phyloP scores from a whole-genome alignment of 2,797 vertebrate genomes.

The Anableps anableps region DNA sequence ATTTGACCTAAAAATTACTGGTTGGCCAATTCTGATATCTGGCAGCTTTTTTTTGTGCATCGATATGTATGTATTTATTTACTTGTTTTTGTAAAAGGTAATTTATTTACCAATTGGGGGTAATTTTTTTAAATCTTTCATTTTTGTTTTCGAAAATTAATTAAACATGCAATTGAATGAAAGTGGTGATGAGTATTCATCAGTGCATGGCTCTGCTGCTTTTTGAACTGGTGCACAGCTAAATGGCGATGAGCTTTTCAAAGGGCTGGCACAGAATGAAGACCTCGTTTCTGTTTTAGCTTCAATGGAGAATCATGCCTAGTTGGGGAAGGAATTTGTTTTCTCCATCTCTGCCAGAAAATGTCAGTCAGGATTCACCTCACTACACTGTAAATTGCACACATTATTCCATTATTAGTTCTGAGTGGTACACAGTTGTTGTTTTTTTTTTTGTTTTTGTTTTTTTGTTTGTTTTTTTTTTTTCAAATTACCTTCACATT shows the following conservation, averaged over 20 bases:
- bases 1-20: background rate
- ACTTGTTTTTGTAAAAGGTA: background rate
- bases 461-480: background rate
- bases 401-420: slow-evolving; percentile 13
- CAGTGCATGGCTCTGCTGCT: slow-evolving; percentile 33
- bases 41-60: background rate
- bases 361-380: slow-evolving; percentile 32
- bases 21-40: background rate
- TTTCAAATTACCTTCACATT: slow-evolving; percentile 22
- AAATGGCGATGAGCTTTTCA: slow-evolving; percentile 68
- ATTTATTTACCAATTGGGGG: background rate
- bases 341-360: slow-evolving; percentile 35
- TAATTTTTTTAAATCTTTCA: slow-evolving; percentile 51
- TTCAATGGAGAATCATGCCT: slow-evolving; percentile 27
- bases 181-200: slow-evolving; percentile 57
- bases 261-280: slow-evolving; percentile 52
- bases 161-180: slow-evolving; percentile 59
- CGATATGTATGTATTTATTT: background rate
- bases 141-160: slow-evolving; percentile 50
- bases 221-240: slow-evolving; percentile 67
- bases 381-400: slow-evolving; percentile 23
- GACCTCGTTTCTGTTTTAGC: slow-evolving; percentile 53
- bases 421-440: slow-evolving; percentile 5
- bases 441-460: too few species aligned
- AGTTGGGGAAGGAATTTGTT: slow-evolving; percentile 37